phyloP scores from a whole-genome alignment of 2,797 vertebrate genomes.

The Cossypha caffra region DNA sequence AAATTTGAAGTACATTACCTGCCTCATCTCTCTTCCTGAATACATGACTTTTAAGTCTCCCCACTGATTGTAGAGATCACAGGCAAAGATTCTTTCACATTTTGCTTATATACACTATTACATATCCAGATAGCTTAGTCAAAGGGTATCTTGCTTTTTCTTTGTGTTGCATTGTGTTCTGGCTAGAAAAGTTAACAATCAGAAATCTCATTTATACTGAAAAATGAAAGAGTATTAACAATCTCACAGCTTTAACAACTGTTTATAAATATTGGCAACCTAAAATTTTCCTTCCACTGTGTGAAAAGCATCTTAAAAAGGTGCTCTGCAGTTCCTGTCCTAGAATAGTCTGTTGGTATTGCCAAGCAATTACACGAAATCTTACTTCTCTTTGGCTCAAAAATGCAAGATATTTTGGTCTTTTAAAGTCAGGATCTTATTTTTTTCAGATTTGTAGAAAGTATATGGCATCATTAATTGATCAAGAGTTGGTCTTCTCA shows the following conservation, averaged over 20 bases:
- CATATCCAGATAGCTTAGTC: background rate
- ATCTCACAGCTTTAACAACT: background rate
- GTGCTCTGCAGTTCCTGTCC: background rate
- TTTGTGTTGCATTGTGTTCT: background rate
- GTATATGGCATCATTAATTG: background rate
- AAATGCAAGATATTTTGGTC: background rate
- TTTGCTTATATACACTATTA: background rate
- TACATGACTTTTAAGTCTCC: background rate
- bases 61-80: too few relatives aligned
- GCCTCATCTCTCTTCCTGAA: background rate
- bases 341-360: background rate
- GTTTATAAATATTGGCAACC: background rate
- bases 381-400: background rate
- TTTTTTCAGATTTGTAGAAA: background rate
- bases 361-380: background rate
- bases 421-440: background rate
- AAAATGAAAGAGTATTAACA: background rate
- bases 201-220: background rate
- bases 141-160: background rate
- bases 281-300: background rate
- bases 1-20: background rate
- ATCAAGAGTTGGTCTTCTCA: background rate
- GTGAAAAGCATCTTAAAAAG: background rate
- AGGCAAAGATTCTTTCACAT: background rate
- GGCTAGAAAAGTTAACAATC: background rate